phyloP scores from a whole-genome alignment of 2,888 invertebrate genomes.

The Heliconius hortense region DNA sequence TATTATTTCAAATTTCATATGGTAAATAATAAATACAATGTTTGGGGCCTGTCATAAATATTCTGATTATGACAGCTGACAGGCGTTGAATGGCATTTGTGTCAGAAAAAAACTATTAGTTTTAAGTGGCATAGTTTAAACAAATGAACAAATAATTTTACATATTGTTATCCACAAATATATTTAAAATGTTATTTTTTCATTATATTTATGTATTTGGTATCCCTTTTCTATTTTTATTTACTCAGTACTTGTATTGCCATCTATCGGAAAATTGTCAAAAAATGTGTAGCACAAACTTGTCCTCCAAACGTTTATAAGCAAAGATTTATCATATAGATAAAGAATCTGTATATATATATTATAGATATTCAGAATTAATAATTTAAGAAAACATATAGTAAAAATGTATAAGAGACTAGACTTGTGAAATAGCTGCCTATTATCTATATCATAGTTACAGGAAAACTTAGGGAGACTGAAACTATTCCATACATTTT shows the following conservation, averaged over 20 bases:
- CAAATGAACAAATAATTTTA: not conserved
- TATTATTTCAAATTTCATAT: constrained; percentile 14
- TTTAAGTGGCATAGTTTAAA: not conserved
- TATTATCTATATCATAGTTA: no score
- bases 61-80: not conserved
- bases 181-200: not conserved
- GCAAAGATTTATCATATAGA: no score
- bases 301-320: no score
- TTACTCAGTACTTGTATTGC: not conserved
- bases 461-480: no score
- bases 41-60: not conserved
- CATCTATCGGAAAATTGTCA: not conserved
- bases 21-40: not conserved
- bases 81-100: not conserved
- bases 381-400: no score
- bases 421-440: no score
- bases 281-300: not conserved
- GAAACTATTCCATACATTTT: no score
- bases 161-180: not conserved
- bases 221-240: not conserved
- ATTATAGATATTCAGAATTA: no score
- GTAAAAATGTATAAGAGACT: no score
- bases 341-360: no score
- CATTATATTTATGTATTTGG: no score
- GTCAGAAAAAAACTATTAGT: not conserved